Percentiles rank a stretch among this genome's conserved stretches.
Conservation (phyloP, 2,888 invertebrate genomes). For the Cremastinae sp. region DNA sequence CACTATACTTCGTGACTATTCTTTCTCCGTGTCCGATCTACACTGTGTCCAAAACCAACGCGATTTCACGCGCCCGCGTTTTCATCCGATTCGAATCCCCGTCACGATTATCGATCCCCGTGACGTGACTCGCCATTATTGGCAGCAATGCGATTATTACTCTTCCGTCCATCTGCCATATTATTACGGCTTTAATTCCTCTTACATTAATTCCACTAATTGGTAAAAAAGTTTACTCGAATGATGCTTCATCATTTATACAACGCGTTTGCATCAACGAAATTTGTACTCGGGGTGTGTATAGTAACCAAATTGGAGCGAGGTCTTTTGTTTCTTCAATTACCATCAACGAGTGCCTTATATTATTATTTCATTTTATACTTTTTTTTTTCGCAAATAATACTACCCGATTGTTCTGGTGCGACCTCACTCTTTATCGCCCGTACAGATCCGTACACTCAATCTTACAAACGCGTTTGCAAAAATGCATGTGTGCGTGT, state of each 20-base stretch:
- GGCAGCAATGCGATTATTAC: too few species aligned
- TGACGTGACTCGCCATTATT: too few species aligned
- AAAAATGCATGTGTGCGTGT: conserved; percentile 25
- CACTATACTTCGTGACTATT: conserved; percentile 6
- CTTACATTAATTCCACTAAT: too few species aligned
- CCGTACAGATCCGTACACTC: conserved; percentile 25
- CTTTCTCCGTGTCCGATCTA: neutral
- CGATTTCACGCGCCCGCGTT: neutral
- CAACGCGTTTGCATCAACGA: too few species aligned
- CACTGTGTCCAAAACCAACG: neutral
- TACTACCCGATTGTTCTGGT: conserved; percentile 11
- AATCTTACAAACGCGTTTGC: conserved; percentile 1
- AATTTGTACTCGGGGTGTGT: neutral
- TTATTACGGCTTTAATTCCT: too few species aligned
- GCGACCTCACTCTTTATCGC: conserved; percentile 42
- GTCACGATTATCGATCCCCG: neutral
- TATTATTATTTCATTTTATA: too few species aligned
- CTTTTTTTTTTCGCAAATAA: conserved; percentile 1
- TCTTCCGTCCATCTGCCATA: too few species aligned
- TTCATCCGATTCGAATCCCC: neutral
- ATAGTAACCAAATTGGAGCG: neutral
- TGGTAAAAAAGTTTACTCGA: too few species aligned
- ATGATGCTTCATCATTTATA: too few species aligned
- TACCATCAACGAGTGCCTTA: too few species aligned
- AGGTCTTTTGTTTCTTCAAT: too few species aligned